A percentile compares a stretch with the other conserved stretches of the same genome.
These are phyloP conservation scores for Menidia beryllina DNA, from an alignment of 2,113 vertebrate genomes.

Conservation along the genomic window DNA sequence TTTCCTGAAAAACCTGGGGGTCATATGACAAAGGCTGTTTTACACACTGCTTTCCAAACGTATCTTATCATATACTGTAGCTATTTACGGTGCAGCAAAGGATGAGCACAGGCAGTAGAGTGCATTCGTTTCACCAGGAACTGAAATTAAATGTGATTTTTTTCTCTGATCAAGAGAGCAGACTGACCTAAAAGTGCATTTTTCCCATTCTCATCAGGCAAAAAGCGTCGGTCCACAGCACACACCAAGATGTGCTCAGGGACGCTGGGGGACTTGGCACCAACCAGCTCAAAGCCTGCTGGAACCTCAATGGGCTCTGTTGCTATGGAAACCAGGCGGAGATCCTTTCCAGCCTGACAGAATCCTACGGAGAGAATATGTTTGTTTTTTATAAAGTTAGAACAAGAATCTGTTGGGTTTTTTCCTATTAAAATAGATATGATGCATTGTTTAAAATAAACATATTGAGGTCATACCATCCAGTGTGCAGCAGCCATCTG, in stretches of 20 bases:
- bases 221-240: slow-evolving; percentile 95
- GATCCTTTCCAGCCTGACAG: slow-evolving; percentile 98
- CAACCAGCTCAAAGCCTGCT: slow-evolving; percentile 94
- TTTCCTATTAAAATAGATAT: not conserved
- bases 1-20: slow-evolving; percentile 96
- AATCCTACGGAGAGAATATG: slow-evolving; percentile 84
- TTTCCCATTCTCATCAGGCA: slow-evolving; percentile 98
- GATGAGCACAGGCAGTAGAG: not conserved
- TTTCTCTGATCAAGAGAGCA: slow-evolving; percentile 10
- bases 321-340: slow-evolving; percentile 93
- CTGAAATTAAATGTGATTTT: slow-evolving; percentile 1
- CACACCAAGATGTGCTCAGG: slow-evolving; percentile 97
- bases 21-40: not conserved
- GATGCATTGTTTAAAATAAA: not conserved
- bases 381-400: slow-evolving; percentile 11
- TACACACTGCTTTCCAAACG: not conserved
- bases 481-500: slow-evolving; percentile 95
- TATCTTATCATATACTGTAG: not conserved
- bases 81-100: not conserved
- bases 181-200: slow-evolving; percentile 99
- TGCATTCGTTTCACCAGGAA: not conserved
- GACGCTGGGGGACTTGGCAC: slow-evolving; percentile 95
- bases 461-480: slow-evolving; percentile 82
- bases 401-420: slow-evolving; percentile 7
- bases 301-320: slow-evolving; percentile 92